Evolutionary conservation across 37 sponge, comb jelly and placozoan species (phyloP).

Genomic region (Cliona cf. orientalis): DNA sequence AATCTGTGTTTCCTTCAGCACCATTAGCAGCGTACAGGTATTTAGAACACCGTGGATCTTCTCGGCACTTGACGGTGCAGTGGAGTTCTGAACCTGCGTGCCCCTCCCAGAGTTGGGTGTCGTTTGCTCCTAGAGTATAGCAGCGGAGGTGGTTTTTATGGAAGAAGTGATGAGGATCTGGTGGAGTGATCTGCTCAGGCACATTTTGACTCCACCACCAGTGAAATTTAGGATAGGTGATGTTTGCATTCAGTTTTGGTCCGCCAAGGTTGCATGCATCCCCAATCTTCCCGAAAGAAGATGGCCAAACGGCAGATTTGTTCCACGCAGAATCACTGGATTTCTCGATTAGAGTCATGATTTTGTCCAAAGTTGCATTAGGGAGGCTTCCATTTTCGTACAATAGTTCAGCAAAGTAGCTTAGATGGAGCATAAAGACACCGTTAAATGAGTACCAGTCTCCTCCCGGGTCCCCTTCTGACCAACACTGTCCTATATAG

Average conservation of each 20-base stretch:
- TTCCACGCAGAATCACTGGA: constrained; percentile 53
- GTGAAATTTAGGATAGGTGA: constrained; percentile 43
- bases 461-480: constrained; percentile 41
- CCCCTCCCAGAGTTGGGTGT: neutral
- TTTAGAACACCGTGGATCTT: neutral
- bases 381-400: constrained; percentile 6
- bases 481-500: neutral
- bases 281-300: constrained; percentile 12
- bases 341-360: constrained; percentile 7
- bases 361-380: constrained; percentile 4
- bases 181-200: neutral
- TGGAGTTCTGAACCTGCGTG: neutral
- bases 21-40: neutral
- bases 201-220: constrained; percentile 9
- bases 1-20: neutral
- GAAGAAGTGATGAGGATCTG: constrained; percentile 3
- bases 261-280: neutral
- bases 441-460: constrained; percentile 61
- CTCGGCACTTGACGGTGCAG: constrained; percentile 3
- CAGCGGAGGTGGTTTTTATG: neutral
- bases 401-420: constrained; percentile 43
- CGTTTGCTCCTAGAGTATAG: neutral
- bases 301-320: constrained; percentile 36
- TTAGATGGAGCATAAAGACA: constrained; percentile 53
- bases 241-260: neutral